Percentiles rank a stretch among this genome's conserved stretches.
Evolutionary conservation across 1,140 invertebrate genomes (phyloP).

Genomic region (Bombus waltoni): DNA sequence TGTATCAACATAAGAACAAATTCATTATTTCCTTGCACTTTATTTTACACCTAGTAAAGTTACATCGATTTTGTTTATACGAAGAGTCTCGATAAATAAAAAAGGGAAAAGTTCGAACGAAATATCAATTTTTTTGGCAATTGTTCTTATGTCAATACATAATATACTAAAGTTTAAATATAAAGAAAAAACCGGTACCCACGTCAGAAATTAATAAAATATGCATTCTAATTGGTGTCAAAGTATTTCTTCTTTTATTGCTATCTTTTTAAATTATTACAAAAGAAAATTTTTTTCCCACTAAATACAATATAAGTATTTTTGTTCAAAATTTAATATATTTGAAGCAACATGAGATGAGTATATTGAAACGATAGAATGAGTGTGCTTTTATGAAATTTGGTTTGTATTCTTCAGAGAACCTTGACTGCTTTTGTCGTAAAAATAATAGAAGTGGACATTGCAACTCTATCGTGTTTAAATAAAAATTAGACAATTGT

Average conservation of each 20-base stretch:
- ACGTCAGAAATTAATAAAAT: background rate
- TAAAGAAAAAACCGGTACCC: conserved; percentile 4
- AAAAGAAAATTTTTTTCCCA: background rate
- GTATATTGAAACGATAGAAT: conserved; percentile 47
- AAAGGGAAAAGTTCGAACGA: background rate
- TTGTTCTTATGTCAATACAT: conserved; percentile 67
- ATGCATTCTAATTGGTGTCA: conserved; percentile 20
- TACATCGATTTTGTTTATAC: background rate
- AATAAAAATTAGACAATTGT: conserved; percentile 44
- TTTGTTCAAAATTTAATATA: conserved; percentile 34
- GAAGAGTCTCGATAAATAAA: background rate
- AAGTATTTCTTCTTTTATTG: background rate
- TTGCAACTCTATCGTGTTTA: conserved; percentile 48
- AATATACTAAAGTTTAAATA: conserved; percentile 29
- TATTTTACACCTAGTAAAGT: background rate
- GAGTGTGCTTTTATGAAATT: conserved; percentile 53
- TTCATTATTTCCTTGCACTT: background rate
- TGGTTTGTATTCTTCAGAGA: conserved; percentile 53
- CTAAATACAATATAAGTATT: background rate
- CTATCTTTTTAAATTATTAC: background rate
- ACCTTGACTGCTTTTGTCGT: conserved; percentile 49
- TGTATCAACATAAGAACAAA: conserved; percentile 69
- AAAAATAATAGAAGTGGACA: conserved; percentile 50
- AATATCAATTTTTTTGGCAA: background rate
- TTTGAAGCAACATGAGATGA: conserved; percentile 44